Percentiles rank a stretch among this genome's conserved stretches.
Evolutionary conservation across 2,797 vertebrate genomes (phyloP).

Genomic region (Myioborus miniatus): DNA sequence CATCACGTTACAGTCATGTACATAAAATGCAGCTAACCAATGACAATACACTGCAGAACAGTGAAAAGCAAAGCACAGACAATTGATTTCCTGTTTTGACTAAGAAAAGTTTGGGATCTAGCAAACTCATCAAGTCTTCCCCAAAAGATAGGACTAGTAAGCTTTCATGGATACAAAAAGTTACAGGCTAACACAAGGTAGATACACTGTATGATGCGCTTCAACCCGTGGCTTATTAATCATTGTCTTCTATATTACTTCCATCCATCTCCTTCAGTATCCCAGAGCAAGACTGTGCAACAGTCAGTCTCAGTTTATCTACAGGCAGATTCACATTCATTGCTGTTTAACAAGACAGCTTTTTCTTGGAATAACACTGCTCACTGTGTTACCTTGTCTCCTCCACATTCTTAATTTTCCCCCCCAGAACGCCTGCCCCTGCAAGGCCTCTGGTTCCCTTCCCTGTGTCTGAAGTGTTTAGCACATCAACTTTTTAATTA

Average conservation of each 20-base stretch:
- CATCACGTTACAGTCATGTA: not conserved
- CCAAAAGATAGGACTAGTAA: not conserved
- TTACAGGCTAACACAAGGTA: not conserved
- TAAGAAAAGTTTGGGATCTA: not conserved
- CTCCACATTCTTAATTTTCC: not conserved
- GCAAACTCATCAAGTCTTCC: not conserved
- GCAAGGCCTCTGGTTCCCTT: not conserved
- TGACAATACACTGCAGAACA: not conserved
- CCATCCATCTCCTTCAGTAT: not conserved
- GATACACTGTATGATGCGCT: not conserved
- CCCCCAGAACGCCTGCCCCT: not conserved
- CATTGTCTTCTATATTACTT: fast-evolving
- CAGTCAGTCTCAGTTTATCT: not conserved
- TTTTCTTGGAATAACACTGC: not conserved
- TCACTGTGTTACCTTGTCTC: not conserved
- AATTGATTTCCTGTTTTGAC: not conserved
- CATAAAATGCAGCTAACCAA: not conserved
- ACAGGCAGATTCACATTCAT: not conserved
- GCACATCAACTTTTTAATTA: conserved; percentile 43
- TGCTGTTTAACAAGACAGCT: not conserved
- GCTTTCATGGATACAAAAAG: not conserved
- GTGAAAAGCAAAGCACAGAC: not conserved
- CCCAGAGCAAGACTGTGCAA: not conserved
- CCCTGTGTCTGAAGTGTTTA: not conserved
- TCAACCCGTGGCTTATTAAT: not conserved